Base-by-base conservation (phyloP, 2,113 vertebrate species). In the Gymnarchus niloticus region DNA sequence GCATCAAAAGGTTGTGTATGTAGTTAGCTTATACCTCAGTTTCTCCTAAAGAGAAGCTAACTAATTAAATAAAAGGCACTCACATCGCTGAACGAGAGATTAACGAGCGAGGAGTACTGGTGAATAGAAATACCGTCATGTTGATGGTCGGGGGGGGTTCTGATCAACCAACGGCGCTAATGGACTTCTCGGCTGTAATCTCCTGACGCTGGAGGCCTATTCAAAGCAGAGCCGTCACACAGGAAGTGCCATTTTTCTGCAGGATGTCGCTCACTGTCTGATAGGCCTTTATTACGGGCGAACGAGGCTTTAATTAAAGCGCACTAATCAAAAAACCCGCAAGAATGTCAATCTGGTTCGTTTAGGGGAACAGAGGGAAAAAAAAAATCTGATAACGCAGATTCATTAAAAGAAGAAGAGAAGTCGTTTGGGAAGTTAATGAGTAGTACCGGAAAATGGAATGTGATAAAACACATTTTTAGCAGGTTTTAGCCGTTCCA, bases 261-360 rank as follows among this genome's bases (percentile, higher is more conserved):
- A 17, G 48, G 10, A 17, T 14, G 25, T 81, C 73, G 61, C 56
- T 41, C 44, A 14, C 51, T 17, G 21, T 25, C 81, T 76, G 51
- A 76, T 83, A 77, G 51, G 61, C 57, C 65, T 59, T 76, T n/a
- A 46, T 33, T 19, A 49, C n/a, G 1, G 2, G 6, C 83, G 84
- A 56, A 87, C 65, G 33, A 49, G 37, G 84, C 21, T 51, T 61
- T 87, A 87, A 87, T 87, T 87, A 87, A 87, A 87, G 83, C 37
- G 44, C 87, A 87, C 85, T 83, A 76, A 83, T 87, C 87, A 87
- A 85, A 56, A 41, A 61, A 33, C 49, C 57, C 52, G 65, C 84
- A 19, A 44, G n/a, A 54, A 56, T 33, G 78, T 48, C 65, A 85
- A 19, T 28, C 69, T 41, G 59, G 56, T 82, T 85, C 54, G 82